phyloP scores from a whole-genome alignment of 2,888 invertebrate genomes.

The Dryobotodes eremita region DNA sequence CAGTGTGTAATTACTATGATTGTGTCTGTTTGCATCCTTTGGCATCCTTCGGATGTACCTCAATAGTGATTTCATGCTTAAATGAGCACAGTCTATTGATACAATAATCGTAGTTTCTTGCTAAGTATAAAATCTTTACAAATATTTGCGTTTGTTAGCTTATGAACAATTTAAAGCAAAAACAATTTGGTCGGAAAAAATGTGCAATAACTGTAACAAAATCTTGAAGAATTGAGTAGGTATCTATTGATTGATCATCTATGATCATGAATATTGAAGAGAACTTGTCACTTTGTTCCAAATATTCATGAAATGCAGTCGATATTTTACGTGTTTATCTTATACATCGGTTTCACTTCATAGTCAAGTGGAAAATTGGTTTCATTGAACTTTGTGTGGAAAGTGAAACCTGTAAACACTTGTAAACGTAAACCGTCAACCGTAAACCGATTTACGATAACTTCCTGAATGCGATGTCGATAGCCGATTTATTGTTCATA shows the following conservation, averaged over 20 bases:
- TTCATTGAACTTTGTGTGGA: slow-evolving; percentile 79
- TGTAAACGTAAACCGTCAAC: slow-evolving; percentile 68
- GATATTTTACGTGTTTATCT: slow-evolving; percentile 40
- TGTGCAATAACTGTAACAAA: neutral
- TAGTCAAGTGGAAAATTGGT: slow-evolving; percentile 78
- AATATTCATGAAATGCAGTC: slow-evolving; percentile 34
- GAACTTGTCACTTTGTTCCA: slow-evolving; percentile 1
- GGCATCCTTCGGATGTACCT: slow-evolving; percentile 40
- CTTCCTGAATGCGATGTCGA: slow-evolving; percentile 67
- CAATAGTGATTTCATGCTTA: slow-evolving; percentile 53
- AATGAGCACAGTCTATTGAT: slow-evolving; percentile 49
- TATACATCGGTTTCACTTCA: slow-evolving; percentile 62
- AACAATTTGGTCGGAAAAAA: slow-evolving; percentile 2
- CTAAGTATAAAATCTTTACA: slow-evolving; percentile 15
- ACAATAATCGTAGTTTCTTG: slow-evolving; percentile 33
- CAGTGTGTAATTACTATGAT: slow-evolving; percentile 57
- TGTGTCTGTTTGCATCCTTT: slow-evolving; percentile 48
- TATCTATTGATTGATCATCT: slow-evolving; percentile 1
- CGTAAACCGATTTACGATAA: slow-evolving; percentile 68
- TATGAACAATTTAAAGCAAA: slow-evolving; percentile 1
- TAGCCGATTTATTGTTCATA: slow-evolving; percentile 54
- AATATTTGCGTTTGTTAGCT: slow-evolving; percentile 37
- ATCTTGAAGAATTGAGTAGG: slow-evolving; percentile 5
- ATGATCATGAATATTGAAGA: slow-evolving; percentile 34
- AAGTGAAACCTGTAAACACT: slow-evolving; percentile 71